A percentile compares a stretch with the other conserved stretches of the same genome.
These are phyloP conservation scores for Polietes domitor DNA, from an alignment of 2,888 invertebrate genomes.

Conservation along the genomic window DNA sequence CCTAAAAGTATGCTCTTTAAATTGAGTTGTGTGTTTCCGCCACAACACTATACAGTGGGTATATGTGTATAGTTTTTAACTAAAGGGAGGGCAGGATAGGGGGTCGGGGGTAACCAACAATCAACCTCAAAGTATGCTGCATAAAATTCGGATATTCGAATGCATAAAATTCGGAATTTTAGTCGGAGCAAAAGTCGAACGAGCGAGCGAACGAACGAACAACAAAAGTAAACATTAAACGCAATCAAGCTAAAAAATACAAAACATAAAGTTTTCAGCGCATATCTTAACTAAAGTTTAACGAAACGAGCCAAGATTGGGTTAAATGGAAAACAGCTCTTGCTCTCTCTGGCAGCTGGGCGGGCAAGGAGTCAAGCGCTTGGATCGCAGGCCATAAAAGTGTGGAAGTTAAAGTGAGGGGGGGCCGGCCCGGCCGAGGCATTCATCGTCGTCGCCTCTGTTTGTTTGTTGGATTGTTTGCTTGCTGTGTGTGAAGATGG, in stretches of 20 bases:
- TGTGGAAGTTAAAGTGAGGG: no score
- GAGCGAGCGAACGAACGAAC: slow-evolving; percentile 53
- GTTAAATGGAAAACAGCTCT: slow-evolving; percentile 70
- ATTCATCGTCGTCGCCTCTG: slow-evolving; percentile 6
- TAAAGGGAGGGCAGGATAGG: neutral
- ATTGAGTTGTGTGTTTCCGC: neutral
- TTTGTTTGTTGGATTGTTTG: neutral
- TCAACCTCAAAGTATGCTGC: slow-evolving; percentile 41
- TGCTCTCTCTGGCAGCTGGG: no score
- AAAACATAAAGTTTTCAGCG: slow-evolving; percentile 59
- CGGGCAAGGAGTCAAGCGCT: no score
- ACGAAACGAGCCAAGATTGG: slow-evolving; percentile 66
- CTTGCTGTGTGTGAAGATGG: no score
- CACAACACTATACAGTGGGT: neutral
- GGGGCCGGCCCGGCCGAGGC: neutral
- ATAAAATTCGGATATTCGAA: slow-evolving; percentile 44
- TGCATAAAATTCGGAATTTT: no score
- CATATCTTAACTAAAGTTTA: slow-evolving; percentile 59
- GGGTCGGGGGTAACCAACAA: neutral
- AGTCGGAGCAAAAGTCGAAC: slow-evolving; percentile 7
- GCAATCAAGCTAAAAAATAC: slow-evolving; percentile 72
- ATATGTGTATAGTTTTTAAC: neutral
- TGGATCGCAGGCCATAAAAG: no score
- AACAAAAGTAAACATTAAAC: slow-evolving; percentile 74
- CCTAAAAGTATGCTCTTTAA: slow-evolving; percentile 36